Conservation (phyloP, 2,888 invertebrate genomes). For the Candidula unifasciata region DNA sequence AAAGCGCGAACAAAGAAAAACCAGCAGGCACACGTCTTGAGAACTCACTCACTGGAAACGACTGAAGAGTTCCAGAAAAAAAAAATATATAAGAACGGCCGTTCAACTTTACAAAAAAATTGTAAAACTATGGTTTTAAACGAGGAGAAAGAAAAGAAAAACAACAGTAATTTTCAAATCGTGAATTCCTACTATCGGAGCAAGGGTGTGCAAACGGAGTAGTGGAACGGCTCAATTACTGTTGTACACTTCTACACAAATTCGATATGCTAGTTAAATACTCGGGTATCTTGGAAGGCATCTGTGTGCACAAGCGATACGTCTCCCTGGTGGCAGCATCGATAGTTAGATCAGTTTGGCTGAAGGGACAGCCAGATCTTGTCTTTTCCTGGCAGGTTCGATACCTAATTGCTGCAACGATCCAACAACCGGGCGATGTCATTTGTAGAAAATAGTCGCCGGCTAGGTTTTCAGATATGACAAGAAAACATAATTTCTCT, state of each 20-base stretch:
- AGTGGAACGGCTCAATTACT: constrained; percentile 17
- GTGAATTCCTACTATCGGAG: neutral
- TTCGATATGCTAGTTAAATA: constrained; percentile 29
- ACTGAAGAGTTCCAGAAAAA: too few species aligned
- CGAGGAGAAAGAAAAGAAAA: too few species aligned
- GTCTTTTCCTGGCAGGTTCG: neutral
- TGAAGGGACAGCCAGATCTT: neutral
- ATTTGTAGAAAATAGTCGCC: neutral
- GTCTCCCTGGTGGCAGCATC: too few species aligned
- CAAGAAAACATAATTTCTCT: neutral
- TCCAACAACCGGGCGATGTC: too few species aligned
- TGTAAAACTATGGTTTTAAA: too few species aligned
- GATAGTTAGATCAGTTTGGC: neutral
- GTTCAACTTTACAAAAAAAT: too few species aligned
- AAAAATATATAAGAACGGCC: too few species aligned
- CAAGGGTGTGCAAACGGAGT: neutral
- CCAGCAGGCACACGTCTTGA: too few species aligned
- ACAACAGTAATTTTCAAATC: too few species aligned
- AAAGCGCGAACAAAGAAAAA: too few species aligned
- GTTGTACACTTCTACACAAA: neutral
- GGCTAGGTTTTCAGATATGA: neutral
- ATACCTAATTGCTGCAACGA: constrained; percentile 16
- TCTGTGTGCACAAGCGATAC: neutral
- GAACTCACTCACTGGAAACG: too few species aligned
- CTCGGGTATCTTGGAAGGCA: too few species aligned